Base-by-base conservation (phyloP, 2,888 invertebrate genomes). In the Salpingus planirostris region DNA sequence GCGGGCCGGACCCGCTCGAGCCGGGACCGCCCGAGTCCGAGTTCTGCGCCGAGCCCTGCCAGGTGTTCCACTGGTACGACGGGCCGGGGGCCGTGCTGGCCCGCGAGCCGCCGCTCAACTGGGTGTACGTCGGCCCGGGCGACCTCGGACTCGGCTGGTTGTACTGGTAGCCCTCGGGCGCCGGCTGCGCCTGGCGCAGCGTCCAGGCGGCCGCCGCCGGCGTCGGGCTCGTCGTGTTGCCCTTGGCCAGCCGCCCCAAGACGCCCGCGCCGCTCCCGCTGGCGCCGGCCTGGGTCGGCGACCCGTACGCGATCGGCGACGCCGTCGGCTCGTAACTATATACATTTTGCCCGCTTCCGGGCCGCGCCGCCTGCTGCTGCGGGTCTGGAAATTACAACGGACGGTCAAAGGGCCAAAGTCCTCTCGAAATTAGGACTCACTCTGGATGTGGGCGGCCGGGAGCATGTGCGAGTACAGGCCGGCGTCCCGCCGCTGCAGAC, bases 61-160 rank as follows among this genome's bases (percentile, higher is more conserved):
- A 62, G 22, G 42, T 46, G 18, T 60, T 55, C 63, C 64, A 64
- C 38, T 64, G 63, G 18, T 62, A 54, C 3, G 44, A 53, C 44
- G 44, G 54, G 27, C 41, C 40, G 27, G 51, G 27, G 29, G 37
- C 33, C 15, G 38, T 31, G 7, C 46, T 50, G 3, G 59, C 48
- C 35, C 62, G 47, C 3, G 57, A 72, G 21, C 80, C 79, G 18
- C 78, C 78, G 54, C 82, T 80, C 11, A 86, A 63, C 56, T 85
- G 84, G 7, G 85, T 85, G 56, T 86, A 85, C 0, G 84, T 85
- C 12, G 85, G 84, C 31, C 87, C 87, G n/a, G 88, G 88, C 11
- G 86, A 86, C 54, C 86, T 74, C 34, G 89, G 87, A 64, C 87
- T 88, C 52, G 81, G 78, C 51, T 70, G 72, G 43, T 54, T 50